Evolutionary conservation across 2,113 vertebrate genomes (phyloP), one percentile per base, ranked within the genome.

Genomic region (Nycticorax nycticorax): DNA sequence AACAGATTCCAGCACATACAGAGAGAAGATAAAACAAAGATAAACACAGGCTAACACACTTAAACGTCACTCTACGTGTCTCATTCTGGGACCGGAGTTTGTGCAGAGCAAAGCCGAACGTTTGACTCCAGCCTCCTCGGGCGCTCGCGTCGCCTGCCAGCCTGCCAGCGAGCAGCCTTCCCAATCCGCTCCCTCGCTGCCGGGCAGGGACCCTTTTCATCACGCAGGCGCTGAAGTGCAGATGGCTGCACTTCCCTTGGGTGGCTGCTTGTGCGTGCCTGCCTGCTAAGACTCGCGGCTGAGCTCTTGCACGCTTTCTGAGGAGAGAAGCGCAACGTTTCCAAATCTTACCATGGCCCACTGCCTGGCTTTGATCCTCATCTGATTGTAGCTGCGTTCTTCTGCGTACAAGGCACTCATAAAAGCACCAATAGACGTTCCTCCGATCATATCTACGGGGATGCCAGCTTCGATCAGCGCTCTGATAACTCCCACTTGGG

Each of bases 351-450:
- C 99, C 99, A 99, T 99, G 33, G 99, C 98, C 99, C 99, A 99
- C 92, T 99, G 98, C 16, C 98, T 98, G 27, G 99, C 99, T 39
- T 99, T 98, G 96, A 99, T 98, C 94, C 98, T 98, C 96, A 98
- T 98, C 80, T 98, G 99, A 63, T 98, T 99, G 97, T 98, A 98
- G 98, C 97, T 99, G 93, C 99, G 98, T 60, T 99, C 99, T 92
- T 99, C 99, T 0, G 99, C 98, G 6, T 99, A 99, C 71, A 99
- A 96, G 5, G 99, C 99, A 3, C 99, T 98, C 98, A 99, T 99
- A 16, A 99, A 98, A 20, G 99, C 98, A 32, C 99, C 99, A 2
- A 99, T 98, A 64, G 99, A 99, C 0, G 99, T 99, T 27, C 99
- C 99, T 17, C 99, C 99, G 1, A 99, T 98, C 98, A 99, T 97